Evolutionary conservation across 37 sponge, comb jelly and placozoan species (phyloP).

Genomic region (Bolinopsis microptera): DNA sequence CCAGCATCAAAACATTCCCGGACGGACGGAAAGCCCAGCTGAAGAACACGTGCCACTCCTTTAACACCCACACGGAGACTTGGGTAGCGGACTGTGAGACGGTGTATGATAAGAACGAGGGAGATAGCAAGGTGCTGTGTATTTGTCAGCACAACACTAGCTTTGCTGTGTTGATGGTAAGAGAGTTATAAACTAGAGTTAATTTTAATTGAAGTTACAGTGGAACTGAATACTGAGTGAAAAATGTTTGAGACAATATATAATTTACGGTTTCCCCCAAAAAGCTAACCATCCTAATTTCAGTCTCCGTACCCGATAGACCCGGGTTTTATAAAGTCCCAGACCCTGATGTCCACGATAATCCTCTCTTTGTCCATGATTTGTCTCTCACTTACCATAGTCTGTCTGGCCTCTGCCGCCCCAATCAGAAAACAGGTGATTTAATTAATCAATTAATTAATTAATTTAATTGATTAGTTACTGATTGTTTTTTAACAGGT

Average conservation of each 20-base stretch:
- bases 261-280: no score
- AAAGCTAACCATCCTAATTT: no score
- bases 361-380: background rate
- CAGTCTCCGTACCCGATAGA: background rate
- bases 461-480: no score
- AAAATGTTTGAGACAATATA: no score
- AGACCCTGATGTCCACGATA: background rate
- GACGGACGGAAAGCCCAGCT: background rate
- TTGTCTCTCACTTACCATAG: background rate
- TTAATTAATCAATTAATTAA: no score
- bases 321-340: background rate
- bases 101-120: background rate
- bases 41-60: background rate
- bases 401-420: background rate
- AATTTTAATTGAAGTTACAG: no score
- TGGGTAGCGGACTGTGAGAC: background rate
- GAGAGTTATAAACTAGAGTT: no score
- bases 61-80: background rate
- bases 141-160: slow-evolving; percentile 2
- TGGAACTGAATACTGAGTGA: no score
- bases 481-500: no score
- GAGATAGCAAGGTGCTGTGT: background rate
- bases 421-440: background rate
- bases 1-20: background rate
- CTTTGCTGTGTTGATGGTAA: slow-evolving; percentile 31